phyloP scores from a whole-genome alignment of 2,113 vertebrate species.

The Cyphomyrus plagiostoma region DNA sequence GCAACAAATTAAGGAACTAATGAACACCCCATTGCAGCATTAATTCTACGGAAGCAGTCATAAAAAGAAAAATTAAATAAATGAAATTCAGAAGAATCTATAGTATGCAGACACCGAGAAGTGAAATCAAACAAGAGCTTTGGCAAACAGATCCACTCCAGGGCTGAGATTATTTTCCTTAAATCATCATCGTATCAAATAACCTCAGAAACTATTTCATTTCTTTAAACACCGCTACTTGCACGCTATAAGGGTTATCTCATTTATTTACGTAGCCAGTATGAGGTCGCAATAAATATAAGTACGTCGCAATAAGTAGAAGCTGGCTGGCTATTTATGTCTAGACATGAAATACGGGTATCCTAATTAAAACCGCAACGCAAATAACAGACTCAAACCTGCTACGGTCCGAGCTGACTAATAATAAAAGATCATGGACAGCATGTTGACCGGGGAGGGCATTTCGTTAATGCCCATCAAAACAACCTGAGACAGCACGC shows the following conservation, averaged over 20 bases:
- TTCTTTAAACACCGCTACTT: background rate
- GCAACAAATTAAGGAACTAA: background rate
- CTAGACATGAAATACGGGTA: background rate
- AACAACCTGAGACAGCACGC: background rate
- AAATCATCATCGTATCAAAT: background rate
- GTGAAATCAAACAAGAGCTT: background rate
- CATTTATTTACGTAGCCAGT: background rate
- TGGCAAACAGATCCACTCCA: background rate
- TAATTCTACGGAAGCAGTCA: background rate
- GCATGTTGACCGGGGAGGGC: background rate
- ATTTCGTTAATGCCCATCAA: background rate
- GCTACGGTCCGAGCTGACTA: background rate
- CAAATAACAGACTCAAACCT: background rate
- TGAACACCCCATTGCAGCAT: background rate
- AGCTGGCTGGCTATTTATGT: background rate
- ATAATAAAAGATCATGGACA: background rate
- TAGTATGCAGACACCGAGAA: background rate
- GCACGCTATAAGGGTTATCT: background rate
- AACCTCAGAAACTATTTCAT: background rate
- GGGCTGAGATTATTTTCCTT: background rate
- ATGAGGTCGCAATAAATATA: background rate
- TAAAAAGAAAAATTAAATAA: background rate
- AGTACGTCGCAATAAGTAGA: background rate
- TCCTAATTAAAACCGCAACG: background rate
- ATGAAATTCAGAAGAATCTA: background rate